Conservation (phyloP, 2,113 vertebrate species). For the Leucoraja erinaceus region DNA sequence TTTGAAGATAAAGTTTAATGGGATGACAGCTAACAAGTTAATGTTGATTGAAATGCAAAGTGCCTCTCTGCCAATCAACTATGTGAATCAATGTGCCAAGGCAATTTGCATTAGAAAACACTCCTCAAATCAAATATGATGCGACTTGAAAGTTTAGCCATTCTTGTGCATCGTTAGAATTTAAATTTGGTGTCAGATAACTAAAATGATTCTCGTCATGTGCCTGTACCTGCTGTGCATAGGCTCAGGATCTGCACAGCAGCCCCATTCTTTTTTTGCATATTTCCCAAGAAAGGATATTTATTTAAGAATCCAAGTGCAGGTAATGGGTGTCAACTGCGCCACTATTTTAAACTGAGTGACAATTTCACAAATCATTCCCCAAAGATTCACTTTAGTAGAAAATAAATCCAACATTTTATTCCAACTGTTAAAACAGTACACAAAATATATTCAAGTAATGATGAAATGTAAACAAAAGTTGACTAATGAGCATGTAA, state of each 20-base stretch:
- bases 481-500: neutral
- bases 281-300: too few relatives aligned
- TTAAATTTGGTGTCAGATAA: neutral
- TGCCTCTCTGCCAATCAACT: neutral
- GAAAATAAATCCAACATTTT: neutral
- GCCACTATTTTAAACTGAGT: too few relatives aligned
- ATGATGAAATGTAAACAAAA: neutral
- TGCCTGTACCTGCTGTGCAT: neutral
- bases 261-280: too few relatives aligned
- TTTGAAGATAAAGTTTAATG: neutral
- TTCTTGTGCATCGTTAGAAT: neutral
- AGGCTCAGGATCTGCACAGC: neutral
- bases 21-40: neutral
- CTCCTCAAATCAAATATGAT: neutral
- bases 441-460: too few relatives aligned
- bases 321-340: too few relatives aligned
- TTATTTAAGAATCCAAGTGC: too few relatives aligned
- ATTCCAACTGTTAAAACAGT: neutral
- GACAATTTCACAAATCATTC: neutral
- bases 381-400: neutral
- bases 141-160: neutral
- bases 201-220: neutral
- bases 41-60: neutral
- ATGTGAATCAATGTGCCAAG: neutral
- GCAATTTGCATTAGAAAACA: neutral